Conservation (phyloP, 2,888 invertebrate genomes). For the Anagyrus pseudococci region DNA sequence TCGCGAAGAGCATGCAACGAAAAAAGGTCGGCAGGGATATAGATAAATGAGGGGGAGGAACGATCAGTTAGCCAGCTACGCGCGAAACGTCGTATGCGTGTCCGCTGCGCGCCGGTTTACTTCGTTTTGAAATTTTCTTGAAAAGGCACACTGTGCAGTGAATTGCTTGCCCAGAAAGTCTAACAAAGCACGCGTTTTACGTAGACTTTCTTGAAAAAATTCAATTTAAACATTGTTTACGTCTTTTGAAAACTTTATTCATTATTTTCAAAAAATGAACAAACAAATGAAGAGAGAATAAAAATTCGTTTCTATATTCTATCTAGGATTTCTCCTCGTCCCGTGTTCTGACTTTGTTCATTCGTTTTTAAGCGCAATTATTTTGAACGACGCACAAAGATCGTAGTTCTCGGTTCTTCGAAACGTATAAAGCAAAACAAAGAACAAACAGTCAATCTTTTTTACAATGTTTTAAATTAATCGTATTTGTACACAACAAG, state of each 20-base stretch:
- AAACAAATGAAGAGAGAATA: not conserved
- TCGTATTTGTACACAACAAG: too few relatives aligned
- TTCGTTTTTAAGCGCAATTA: conserved; percentile 9
- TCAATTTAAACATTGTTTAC: conserved; percentile 13
- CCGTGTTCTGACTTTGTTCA: conserved; percentile 19
- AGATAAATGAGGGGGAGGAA: conserved; percentile 5
- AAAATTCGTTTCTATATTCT: conserved; percentile 12
- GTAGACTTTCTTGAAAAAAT: conserved; percentile 33
- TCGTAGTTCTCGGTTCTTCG: conserved; percentile 21
- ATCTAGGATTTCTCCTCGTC: conserved; percentile 16
- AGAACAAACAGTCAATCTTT: too few relatives aligned
- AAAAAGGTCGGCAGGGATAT: not conserved
- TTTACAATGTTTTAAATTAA: too few relatives aligned
- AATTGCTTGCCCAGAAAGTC: conserved; percentile 40
- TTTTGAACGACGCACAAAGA: conserved; percentile 11
- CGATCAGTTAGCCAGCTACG: conserved; percentile 20
- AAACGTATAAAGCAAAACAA: conserved; percentile 5
- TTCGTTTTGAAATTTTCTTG: conserved; percentile 25
- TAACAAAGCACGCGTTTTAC: conserved; percentile 24
- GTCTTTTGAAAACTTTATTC: not conserved
- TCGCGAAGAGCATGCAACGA: conserved; percentile 23
- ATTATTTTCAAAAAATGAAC: not conserved
- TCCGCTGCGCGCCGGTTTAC: conserved; percentile 21
- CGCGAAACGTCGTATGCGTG: not conserved
- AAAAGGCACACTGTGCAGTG: conserved; percentile 41